Percentiles rank a stretch among this genome's conserved stretches.
Conservation (phyloP, 2,797 vertebrate genomes). For the Gallinago nigripennis region DNA sequence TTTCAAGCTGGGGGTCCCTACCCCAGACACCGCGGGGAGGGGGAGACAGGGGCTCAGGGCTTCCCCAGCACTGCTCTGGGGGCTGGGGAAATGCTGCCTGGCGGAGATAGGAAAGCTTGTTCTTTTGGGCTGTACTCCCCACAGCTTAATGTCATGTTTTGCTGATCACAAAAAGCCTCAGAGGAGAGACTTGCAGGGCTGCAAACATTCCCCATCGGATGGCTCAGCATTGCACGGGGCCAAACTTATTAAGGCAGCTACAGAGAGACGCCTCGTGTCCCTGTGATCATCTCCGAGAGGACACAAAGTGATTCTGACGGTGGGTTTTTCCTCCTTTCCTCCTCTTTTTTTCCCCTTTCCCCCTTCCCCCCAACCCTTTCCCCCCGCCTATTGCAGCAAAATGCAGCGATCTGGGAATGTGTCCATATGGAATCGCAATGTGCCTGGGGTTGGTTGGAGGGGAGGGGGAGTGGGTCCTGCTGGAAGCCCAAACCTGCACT, state of each 20-base stretch:
- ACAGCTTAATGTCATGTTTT: not conserved
- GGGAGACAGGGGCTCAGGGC: not conserved
- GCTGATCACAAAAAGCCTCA: not conserved
- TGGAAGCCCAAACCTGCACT: not conserved
- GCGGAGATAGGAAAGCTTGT: not conserved
- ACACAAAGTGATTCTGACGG: not conserved
- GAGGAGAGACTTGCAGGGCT: not conserved
- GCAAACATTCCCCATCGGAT: not conserved
- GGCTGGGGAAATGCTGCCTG: not conserved
- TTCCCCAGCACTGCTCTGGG: not conserved
- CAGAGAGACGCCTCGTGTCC: not conserved
- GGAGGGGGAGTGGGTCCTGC: not conserved
- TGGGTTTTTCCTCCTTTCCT: not conserved
- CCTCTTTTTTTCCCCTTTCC: not conserved
- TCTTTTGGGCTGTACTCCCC: not conserved
- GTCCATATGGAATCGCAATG: not conserved
- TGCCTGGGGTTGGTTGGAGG: not conserved
- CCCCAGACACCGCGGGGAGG: accelerated
- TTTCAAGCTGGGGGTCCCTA: not conserved
- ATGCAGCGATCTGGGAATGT: not conserved
- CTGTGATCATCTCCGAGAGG: not conserved
- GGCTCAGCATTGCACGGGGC: not conserved
- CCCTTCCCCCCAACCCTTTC: not conserved
- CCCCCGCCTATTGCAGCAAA: not conserved
- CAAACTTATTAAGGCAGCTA: not conserved